Evolutionary conservation across 2,113 vertebrate genomes (phyloP).

Genomic region (Anas platyrhynchos): DNA sequence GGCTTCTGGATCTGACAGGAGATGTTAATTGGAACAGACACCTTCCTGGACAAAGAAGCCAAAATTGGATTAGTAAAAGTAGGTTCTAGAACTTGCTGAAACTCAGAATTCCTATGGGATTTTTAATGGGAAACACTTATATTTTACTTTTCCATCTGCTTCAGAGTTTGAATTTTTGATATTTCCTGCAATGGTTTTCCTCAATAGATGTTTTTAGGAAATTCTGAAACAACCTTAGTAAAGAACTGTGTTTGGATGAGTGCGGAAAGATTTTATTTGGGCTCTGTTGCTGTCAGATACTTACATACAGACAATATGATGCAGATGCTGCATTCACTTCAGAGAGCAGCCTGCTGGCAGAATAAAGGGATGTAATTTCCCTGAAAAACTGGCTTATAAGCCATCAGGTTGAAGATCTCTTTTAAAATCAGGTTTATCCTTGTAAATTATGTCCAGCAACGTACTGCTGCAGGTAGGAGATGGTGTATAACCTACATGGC

Average conservation of each 20-base stretch:
- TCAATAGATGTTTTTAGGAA: not conserved
- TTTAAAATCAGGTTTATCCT: not conserved
- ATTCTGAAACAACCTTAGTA: not conserved
- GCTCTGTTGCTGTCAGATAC: not conserved
- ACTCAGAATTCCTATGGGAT: not conserved
- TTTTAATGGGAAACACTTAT: not conserved
- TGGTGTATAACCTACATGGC: not conserved
- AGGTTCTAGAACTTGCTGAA: not conserved
- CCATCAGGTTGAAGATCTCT: not conserved
- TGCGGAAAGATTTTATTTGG: not conserved
- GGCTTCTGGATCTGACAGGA: not conserved
- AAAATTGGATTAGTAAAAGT: not conserved
- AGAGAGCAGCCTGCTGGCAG: not conserved
- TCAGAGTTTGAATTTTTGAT: not conserved
- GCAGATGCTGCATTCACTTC: not conserved
- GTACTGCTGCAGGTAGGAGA: not conserved
- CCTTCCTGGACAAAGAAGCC: not conserved
- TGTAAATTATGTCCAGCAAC: not conserved
- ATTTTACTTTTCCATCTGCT: not conserved
- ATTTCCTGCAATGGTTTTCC: not conserved
- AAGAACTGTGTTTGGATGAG: not conserved
- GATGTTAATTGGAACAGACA: not conserved
- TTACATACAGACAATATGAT: not conserved
- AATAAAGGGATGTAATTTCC: rapidly evolving
- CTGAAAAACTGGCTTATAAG: not conserved